Evolutionary conservation across 2,113 vertebrate species (phyloP).

Genomic region (Piaya cayana): DNA sequence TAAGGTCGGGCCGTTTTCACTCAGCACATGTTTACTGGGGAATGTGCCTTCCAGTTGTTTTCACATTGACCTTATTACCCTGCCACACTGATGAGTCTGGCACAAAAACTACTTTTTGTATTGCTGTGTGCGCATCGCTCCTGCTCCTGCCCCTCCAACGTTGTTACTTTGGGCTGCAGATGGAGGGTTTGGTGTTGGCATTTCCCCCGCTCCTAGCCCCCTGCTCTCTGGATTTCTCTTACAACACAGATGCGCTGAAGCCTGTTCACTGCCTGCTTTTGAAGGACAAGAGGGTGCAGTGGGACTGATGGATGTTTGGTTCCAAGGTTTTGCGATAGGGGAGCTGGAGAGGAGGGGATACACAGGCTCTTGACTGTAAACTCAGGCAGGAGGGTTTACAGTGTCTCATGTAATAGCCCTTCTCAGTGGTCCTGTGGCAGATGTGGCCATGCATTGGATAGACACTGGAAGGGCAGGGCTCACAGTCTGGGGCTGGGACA

Average conservation of each 20-base stretch:
- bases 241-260: not conserved
- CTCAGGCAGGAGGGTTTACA: not conserved
- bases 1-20: slow-evolving; percentile 86
- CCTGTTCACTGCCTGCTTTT: not conserved
- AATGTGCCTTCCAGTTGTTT: slow-evolving; percentile 90
- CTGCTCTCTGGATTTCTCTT: not conserved
- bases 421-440: not conserved
- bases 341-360: not conserved
- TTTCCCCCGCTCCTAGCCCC: not conserved
- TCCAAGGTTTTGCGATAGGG: not conserved
- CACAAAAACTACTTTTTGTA: slow-evolving; percentile 68
- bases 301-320: not conserved
- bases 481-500: not conserved
- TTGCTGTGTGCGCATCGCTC: not conserved
- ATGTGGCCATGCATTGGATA: not conserved
- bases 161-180: not conserved
- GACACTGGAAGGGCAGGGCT: not conserved
- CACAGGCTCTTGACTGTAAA: not conserved
- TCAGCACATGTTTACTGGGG: slow-evolving; percentile 88
- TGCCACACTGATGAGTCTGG: slow-evolving; percentile 82
- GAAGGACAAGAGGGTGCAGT: not conserved
- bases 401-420: not conserved
- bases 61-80: slow-evolving; percentile 96
- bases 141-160: not conserved
- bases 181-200: not conserved